Evolutionary conservation across 2,113 vertebrate genomes (phyloP).

Genomic region (Leptobrachium leishanense): DNA sequence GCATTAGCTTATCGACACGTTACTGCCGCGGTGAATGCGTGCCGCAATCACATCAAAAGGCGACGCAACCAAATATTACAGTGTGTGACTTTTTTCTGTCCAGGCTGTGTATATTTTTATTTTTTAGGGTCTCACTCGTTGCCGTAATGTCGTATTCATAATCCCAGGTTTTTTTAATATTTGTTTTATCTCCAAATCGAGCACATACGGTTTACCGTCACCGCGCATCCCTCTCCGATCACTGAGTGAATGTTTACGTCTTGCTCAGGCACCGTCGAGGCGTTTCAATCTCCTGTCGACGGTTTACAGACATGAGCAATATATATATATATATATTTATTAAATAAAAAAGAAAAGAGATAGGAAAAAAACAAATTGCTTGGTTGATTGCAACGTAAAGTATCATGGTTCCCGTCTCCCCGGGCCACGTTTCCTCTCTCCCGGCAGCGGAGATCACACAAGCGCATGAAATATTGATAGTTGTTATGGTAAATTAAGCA

Average conservation of each 20-base stretch:
- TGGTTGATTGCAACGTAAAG: slow-evolving; percentile 41
- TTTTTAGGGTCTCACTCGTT: too few relatives aligned
- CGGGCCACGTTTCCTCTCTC: not conserved
- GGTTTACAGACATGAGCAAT: not conserved
- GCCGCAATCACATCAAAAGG: too few relatives aligned
- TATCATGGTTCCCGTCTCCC: slow-evolving; percentile 6
- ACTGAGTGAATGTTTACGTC: slow-evolving; percentile 13
- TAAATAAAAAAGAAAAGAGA: slow-evolving; percentile 24
- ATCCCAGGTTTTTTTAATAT: too few relatives aligned
- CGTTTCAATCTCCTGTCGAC: not conserved
- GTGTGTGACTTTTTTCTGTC: too few relatives aligned
- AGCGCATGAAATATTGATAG: slow-evolving; percentile 29
- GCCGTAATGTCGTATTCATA: too few relatives aligned
- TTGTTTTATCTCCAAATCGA: not conserved
- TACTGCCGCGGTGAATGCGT: too few relatives aligned
- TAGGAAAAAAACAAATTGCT: slow-evolving; percentile 35
- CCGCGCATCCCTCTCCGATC: not conserved
- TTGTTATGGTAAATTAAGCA: slow-evolving; percentile 56
- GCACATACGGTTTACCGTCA: not conserved
- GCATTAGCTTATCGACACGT: too few relatives aligned
- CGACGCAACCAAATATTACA: too few relatives aligned
- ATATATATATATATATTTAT: too few relatives aligned
- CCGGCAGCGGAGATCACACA: slow-evolving; percentile 28
- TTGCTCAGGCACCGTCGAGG: not conserved
- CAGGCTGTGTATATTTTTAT: too few relatives aligned